phyloP scores from a whole-genome alignment of 2,113 vertebrate species.

The Pseudorectes ferrugineus region DNA sequence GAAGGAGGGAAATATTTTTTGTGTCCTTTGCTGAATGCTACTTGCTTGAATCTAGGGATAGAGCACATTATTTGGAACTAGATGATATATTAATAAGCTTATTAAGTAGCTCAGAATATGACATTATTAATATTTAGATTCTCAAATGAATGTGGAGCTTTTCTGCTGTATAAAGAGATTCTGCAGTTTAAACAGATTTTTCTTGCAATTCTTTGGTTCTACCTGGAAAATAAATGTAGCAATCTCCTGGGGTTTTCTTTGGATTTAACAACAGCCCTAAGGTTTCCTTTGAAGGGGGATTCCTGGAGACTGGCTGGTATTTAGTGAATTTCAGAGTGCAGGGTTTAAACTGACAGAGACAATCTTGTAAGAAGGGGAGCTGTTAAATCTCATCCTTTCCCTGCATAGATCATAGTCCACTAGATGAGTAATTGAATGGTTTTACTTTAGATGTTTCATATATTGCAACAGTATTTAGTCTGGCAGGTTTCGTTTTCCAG shows the following conservation, averaged over 20 bases:
- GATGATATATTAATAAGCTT: neutral
- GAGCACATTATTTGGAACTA: neutral
- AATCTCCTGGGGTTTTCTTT: neutral
- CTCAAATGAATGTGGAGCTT: neutral
- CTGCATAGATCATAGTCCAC: neutral
- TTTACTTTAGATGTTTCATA: neutral
- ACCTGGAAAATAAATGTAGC: neutral
- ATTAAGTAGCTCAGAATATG: neutral
- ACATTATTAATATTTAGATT: neutral
- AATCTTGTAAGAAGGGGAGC: neutral
- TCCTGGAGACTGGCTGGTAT: neutral
- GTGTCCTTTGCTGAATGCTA: neutral
- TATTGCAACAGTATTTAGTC: neutral
- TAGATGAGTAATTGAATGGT: neutral
- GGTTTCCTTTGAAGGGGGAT: neutral
- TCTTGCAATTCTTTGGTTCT: neutral
- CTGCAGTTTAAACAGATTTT: neutral
- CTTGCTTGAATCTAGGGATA: neutral
- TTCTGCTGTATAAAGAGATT: neutral
- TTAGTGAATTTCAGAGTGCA: neutral
- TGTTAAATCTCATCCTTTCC: neutral
- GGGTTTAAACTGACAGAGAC: neutral
- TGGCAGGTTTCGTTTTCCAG: neutral
- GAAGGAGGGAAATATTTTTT: neutral
- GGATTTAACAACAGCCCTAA: neutral